Conservation (phyloP, 2,797 vertebrate species). For the Diplodus puntazzo region DNA sequence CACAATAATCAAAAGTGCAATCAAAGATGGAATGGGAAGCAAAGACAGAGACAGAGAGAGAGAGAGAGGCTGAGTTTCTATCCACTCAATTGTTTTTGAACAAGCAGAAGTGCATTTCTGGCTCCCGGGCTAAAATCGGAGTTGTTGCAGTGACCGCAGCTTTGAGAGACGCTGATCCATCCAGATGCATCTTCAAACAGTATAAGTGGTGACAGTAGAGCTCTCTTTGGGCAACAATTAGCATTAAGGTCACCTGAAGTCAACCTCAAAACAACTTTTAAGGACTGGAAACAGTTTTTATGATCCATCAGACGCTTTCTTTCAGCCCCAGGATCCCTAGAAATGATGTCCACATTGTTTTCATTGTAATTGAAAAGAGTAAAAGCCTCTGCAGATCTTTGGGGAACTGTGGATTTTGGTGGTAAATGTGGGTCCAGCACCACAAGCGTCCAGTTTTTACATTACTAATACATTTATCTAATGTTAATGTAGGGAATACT, state of each 20-base stretch:
- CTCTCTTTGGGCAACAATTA: not conserved
- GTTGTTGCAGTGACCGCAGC: slow-evolving; percentile 12
- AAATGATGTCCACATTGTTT: not conserved
- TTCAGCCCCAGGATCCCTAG: not conserved
- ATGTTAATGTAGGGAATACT: not conserved
- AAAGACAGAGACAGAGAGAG: slow-evolving; percentile 1
- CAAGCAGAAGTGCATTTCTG: slow-evolving; percentile 1
- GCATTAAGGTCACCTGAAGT: not conserved
- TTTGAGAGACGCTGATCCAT: slow-evolving; percentile 1
- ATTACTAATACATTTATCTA: not conserved
- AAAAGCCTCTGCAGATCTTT: not conserved
- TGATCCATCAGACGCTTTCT: not conserved
- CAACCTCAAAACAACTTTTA: not conserved
- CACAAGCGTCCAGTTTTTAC: too few relatives aligned
- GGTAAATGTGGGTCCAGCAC: not conserved
- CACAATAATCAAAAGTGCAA: slow-evolving; percentile 65
- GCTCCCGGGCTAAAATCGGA: not conserved
- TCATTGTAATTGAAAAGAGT: not conserved
- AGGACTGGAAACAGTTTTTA: not conserved
- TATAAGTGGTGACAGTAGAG: not conserved
- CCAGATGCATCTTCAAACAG: slow-evolving; percentile 13
- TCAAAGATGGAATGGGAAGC: slow-evolving; percentile 47
- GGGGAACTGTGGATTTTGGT: not conserved
- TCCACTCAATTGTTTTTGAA: not conserved
- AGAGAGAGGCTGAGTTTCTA: not conserved